Evolutionary conservation across 2,797 vertebrate genomes (phyloP), one percentile per base, ranked within the genome.

Genomic region (Anguilla marmorata): DNA sequence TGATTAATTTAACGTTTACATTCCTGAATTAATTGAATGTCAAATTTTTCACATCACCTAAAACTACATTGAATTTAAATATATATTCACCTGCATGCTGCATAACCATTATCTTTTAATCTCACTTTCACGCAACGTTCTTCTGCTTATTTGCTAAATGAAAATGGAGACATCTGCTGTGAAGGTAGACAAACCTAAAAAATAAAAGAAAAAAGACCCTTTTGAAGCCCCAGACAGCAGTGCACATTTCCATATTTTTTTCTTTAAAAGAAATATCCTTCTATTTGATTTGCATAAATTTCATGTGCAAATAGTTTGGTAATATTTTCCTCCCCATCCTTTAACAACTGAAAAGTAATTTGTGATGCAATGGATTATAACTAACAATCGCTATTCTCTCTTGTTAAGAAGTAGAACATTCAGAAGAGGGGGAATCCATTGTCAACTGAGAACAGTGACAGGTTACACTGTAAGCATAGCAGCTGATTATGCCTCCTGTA

Each of bases 351-450:
- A 88, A 87, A 69, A 24, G 79, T 9, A 72, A 80, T 52, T 86
- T 50, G 76, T 84, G 88, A 87, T 88, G 86, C 52, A 86, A 30
- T 76, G 80, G 41, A 60, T 87, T 89, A 86, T 27, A 86, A 48
- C n/a, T 74, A 48, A 69, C 83, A 37, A 21, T 82, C 3, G 5
- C 82, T 74, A 56, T 85, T 41, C 88, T 88, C 80, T 88, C 66
- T 88, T 86, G 54, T 92, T 90, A 89, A 74, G 79, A 74, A 90
- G 90, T 89, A 86, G 41, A 41, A 50, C 83, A 90, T 92, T 92
- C 91, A 91, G 90, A 93, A 91, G 88, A 87, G 86, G 90, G 88
- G 58, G 87, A 93, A 91, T 89, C 85, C 76, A 85, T 87, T 89
- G 89, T 91, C 86, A 92, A 92, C 50, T 76, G 79, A 87, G 91